phyloP scores from a whole-genome alignment of 2,888 invertebrate genomes.

The Pteria penguin region DNA sequence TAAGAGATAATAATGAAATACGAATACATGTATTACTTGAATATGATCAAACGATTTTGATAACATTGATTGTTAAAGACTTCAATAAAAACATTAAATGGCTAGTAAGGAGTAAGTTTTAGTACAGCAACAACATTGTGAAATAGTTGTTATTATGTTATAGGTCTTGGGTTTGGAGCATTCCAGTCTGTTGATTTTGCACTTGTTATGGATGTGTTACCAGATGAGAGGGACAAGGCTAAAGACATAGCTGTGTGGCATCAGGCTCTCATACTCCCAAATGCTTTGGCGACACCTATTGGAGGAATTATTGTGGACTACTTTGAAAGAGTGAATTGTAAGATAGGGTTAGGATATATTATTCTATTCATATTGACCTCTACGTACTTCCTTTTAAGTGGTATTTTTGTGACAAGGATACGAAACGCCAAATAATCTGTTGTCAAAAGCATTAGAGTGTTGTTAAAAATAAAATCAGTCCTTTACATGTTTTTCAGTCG shows the following conservation, averaged over 20 bases:
- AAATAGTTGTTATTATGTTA: no score
- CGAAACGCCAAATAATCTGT: slow-evolving; percentile 62
- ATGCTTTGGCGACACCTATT: slow-evolving; percentile 78
- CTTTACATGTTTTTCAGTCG: no score
- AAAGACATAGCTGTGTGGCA: slow-evolving; percentile 79
- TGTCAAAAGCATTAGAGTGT: no score
- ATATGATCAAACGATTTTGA: no score
- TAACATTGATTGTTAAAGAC: no score
- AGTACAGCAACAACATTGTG: no score
- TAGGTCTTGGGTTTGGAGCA: slow-evolving; percentile 77
- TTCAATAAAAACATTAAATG: no score
- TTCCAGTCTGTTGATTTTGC: slow-evolving; percentile 79
- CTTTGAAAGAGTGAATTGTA: slow-evolving; percentile 77
- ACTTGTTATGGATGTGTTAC: slow-evolving; percentile 78
- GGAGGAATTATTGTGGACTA: slow-evolving; percentile 77
- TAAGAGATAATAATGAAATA: no score
- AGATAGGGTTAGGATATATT: slow-evolving; percentile 77
- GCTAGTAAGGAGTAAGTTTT: no score
- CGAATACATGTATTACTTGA: no score
- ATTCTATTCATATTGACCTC: slow-evolving; percentile 76
- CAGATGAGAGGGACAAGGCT: slow-evolving; percentile 75
- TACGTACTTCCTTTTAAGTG: slow-evolving; percentile 76
- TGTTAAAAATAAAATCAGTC: no score
- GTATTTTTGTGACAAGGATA: slow-evolving; percentile 74
- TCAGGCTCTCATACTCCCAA: slow-evolving; percentile 78